Percentiles rank a stretch among this genome's conserved stretches.
Conservation (phyloP, 2,888 invertebrate genomes). For the Asteroscopus sphinx region DNA sequence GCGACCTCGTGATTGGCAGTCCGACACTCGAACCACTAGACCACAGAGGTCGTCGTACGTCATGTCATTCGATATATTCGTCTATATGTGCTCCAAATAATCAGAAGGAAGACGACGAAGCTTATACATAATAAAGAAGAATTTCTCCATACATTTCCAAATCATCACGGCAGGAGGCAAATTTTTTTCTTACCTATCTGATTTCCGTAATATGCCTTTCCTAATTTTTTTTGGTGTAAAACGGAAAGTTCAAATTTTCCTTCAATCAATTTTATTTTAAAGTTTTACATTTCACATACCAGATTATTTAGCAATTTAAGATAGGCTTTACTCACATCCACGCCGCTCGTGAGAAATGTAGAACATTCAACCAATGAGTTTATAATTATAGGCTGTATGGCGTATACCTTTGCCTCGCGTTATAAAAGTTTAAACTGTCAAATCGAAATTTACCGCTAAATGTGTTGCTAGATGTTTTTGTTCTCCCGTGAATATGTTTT, state of each 20-base stretch:
- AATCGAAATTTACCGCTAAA: slow-evolving; percentile 42
- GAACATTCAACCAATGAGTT: slow-evolving; percentile 54
- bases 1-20: too few relatives aligned
- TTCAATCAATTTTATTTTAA: slow-evolving; percentile 44
- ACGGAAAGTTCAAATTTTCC: slow-evolving; percentile 44
- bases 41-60: too few relatives aligned
- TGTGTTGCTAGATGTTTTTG: slow-evolving; percentile 29
- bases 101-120: too few relatives aligned
- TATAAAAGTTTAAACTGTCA: slow-evolving; percentile 59
- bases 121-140: too few relatives aligned
- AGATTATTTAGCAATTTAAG: slow-evolving; percentile 48
- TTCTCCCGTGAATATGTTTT: neutral
- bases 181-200: neutral
- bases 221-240: slow-evolving; percentile 30
- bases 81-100: too few relatives aligned
- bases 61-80: too few relatives aligned
- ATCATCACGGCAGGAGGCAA: too few relatives aligned
- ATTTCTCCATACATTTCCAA: too few relatives aligned
- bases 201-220: neutral
- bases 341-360: slow-evolving; percentile 58
- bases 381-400: slow-evolving; percentile 57
- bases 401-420: slow-evolving; percentile 28
- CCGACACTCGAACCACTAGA: too few relatives aligned
- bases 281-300: slow-evolving; percentile 30
- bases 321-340: slow-evolving; percentile 40